Evolutionary conservation across 2,888 invertebrate genomes (phyloP).

Genomic region (Petrophora chlorosata): DNA sequence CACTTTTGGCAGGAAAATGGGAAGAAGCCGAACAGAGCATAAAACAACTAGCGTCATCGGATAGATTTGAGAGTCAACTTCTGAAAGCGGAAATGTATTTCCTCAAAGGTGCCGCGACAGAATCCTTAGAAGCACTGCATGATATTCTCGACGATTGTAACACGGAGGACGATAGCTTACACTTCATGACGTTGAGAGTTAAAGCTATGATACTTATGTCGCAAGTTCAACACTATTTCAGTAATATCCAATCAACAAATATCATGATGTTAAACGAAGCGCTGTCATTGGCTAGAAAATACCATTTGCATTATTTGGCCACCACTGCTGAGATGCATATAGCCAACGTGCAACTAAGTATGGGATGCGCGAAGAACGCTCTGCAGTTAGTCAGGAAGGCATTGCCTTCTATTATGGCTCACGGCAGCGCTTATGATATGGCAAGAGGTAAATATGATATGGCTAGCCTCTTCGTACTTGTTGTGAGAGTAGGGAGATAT

Average conservation of each 20-base stretch:
- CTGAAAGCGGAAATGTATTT: constrained; percentile 82
- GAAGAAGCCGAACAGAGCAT: constrained; percentile 88
- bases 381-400: constrained; percentile 87
- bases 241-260: constrained; percentile 79
- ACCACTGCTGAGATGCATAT: constrained; percentile 90
- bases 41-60: constrained; percentile 86
- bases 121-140: constrained; percentile 74
- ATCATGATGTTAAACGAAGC: constrained; percentile 87
- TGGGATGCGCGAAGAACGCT: constrained; percentile 91
- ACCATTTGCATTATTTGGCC: constrained; percentile 90
- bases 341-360: constrained; percentile 89
- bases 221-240: constrained; percentile 85
- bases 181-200: constrained; percentile 83
- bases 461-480: no score
- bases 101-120: constrained; percentile 76
- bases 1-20: constrained; percentile 82
- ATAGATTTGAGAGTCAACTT: constrained; percentile 87
- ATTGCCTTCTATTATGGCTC: constrained; percentile 88
- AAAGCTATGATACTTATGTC: constrained; percentile 88
- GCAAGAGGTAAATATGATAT: constrained; percentile 85
- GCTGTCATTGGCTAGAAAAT: constrained; percentile 88
- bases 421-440: constrained; percentile 92
- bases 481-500: no score
- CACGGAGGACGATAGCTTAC: constrained; percentile 77
- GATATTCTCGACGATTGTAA: constrained; percentile 81